These are phyloP conservation scores for Urechis unicinctus DNA, from an alignment of 2,888 invertebrate genomes.

Conservation along the genomic window DNA sequence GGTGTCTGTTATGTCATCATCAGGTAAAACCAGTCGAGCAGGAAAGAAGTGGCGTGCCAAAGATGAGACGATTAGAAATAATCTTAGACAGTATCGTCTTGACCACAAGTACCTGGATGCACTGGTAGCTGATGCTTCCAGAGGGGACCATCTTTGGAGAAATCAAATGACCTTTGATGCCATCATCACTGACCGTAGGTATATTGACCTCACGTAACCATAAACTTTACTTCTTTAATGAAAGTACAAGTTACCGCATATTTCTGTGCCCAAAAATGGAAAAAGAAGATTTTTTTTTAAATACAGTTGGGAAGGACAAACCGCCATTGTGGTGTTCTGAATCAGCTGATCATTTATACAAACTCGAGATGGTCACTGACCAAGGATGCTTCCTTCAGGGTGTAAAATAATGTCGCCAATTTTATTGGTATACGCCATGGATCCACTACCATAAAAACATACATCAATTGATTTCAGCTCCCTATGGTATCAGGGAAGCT, in stretches of 20 bases:
- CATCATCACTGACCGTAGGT: constrained; percentile 80
- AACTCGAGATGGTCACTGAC: too few species aligned
- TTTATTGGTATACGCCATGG: too few species aligned
- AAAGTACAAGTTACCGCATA: too few species aligned
- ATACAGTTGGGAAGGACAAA: too few species aligned
- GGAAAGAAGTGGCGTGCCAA: constrained; percentile 54
- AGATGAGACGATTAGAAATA: constrained; percentile 81
- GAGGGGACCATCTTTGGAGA: constrained; percentile 71
- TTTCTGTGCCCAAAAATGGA: too few species aligned
- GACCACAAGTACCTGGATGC: constrained; percentile 75
- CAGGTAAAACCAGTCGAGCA: constrained; percentile 52
- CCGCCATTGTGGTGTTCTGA: too few species aligned
- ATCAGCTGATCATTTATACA: too few species aligned
- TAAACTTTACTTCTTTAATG: not conserved
- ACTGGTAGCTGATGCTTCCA: constrained; percentile 83
- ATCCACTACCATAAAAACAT: too few species aligned
- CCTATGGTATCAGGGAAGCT: constrained; percentile 94
- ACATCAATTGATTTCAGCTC: constrained; percentile 70
- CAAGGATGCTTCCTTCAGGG: too few species aligned
- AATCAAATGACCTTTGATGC: constrained; percentile 69
- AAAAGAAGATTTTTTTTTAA: too few species aligned
- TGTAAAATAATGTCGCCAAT: too few species aligned
- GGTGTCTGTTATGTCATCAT: too few species aligned
- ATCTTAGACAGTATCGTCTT: constrained; percentile 81
- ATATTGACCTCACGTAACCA: not conserved